These are phyloP conservation scores for Ischnura elegans DNA, from an alignment of 2,888 invertebrate genomes.

Conservation along the genomic window DNA sequence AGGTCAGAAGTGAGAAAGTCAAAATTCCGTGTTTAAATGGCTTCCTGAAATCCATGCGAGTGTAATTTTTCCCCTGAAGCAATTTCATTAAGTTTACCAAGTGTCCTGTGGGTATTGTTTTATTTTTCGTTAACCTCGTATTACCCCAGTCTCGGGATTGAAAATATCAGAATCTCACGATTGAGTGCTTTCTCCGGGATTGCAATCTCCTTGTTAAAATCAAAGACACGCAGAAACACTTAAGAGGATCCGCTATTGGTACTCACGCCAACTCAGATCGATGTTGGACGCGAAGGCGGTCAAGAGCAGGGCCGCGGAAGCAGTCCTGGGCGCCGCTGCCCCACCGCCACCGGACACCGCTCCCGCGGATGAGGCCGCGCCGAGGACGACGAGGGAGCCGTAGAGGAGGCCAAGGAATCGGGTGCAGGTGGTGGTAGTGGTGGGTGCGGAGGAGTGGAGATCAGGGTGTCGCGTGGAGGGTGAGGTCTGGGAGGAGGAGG, in stretches of 20 bases:
- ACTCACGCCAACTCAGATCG: slow-evolving; percentile 52
- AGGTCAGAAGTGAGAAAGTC: too few relatives aligned
- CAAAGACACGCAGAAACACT: neutral
- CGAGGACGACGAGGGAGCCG: slow-evolving; percentile 34
- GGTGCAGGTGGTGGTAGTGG: neutral
- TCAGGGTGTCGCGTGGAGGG: neutral
- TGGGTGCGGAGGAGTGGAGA: neutral
- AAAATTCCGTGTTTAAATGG: too few relatives aligned
- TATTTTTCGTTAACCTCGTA: too few relatives aligned
- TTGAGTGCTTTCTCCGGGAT: too few relatives aligned
- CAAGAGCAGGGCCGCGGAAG: slow-evolving; percentile 49
- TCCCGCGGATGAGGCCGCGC: neutral
- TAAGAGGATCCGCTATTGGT: neutral
- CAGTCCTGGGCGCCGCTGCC: too few relatives aligned
- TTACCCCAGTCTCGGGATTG: too few relatives aligned
- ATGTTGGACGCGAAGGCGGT: slow-evolving; percentile 42
- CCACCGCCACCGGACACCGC: neutral
- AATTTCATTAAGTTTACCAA: too few relatives aligned
- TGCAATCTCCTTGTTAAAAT: neutral
- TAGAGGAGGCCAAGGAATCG: neutral
- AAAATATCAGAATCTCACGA: too few relatives aligned
- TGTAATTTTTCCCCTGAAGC: too few relatives aligned
- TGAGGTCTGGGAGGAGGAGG: slow-evolving; percentile 19
- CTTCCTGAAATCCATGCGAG: too few relatives aligned
- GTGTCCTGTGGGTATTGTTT: too few relatives aligned